Conservation (phyloP, 2,113 vertebrate genomes). For the Cebidichthys violaceus region DNA sequence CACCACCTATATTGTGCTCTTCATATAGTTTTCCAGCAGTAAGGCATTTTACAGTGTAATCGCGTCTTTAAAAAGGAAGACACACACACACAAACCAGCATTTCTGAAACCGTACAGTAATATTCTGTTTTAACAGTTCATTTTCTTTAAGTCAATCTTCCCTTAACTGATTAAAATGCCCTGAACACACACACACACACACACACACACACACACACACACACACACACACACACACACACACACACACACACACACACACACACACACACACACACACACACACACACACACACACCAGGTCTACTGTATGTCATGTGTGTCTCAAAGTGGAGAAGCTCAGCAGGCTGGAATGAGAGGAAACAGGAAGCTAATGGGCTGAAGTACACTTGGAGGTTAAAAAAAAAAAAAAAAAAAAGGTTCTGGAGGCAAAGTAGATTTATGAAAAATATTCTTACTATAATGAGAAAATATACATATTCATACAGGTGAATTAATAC, state of each 20-base stretch:
- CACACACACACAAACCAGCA: slow-evolving; percentile 12
- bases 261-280: not conserved
- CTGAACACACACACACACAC: not conserved
- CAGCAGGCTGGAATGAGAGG: not conserved
- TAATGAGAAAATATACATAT: slow-evolving; percentile 32
- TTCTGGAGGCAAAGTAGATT: not conserved
- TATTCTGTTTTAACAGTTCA: not conserved
- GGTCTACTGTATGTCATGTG: not conserved
- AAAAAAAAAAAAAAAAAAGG: too few relatives aligned
- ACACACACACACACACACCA: not conserved
- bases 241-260: not conserved
- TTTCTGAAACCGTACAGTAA: not conserved
- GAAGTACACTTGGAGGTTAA: slow-evolving; percentile 17
- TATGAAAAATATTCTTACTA: slow-evolving; percentile 26
- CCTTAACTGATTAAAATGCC: not conserved
- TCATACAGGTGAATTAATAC: not conserved
- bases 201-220: slow-evolving; percentile 9
- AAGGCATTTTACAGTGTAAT: slow-evolving; percentile 35
- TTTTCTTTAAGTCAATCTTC: not conserved
- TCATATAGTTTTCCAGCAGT: slow-evolving; percentile 25
- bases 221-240: not conserved
- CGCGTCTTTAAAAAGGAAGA: not conserved
- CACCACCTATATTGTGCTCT: slow-evolving; percentile 24
- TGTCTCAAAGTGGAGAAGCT: not conserved
- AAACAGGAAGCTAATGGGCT: not conserved